Evolutionary conservation across 2,888 invertebrate genomes (phyloP), one percentile per base, ranked within the genome.

Genomic region (Mactromeris polynyma): DNA sequence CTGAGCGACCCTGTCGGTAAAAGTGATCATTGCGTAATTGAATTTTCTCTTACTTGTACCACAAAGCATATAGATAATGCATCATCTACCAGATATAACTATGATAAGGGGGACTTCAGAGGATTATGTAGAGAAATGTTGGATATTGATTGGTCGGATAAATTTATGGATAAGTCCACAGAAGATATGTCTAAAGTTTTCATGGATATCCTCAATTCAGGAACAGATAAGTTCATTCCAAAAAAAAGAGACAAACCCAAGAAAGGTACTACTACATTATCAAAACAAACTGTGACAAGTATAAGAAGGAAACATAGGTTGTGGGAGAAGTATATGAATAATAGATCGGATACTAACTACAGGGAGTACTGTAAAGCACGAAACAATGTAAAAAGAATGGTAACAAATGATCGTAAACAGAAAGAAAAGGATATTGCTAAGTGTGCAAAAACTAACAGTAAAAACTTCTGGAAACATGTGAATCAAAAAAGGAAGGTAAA

Each of bases 21-120:
- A 77, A 89, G 89, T 84, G 87, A 89, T 38, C 87, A 89, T n/a
- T 81, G 81, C 2, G 26, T 81, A 19, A 83, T 73, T 11, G 17
- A n/a, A 31, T 73, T 73, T 7, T 31, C 26, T 6, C 31, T 73
- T 73, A 31, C 21, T 38, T 33, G 38, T 36, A 36, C 6, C 21
- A 78, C 77, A 38, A 21, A 78, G 1, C 17, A 2, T 14, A 51
- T 17, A 51, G 19, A 51, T 3, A 73, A 31, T 31, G 4, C 17
- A 26, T 2, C 31, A 73, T 17, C 26, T 3, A 31, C 26, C n/a
- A 78, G 77, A 38, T 78, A 21, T 9, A 21, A 38, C 17, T 38
- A 36, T 21, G 36, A 36, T 19, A 78, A 78, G 19, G 77, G 36
- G 1, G 36, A 78, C 11, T 78, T 78, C 38, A 7, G 36, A 9